Evolutionary conservation across 2,113 vertebrate genomes (phyloP).

Genomic region (Cinclus cinclus): DNA sequence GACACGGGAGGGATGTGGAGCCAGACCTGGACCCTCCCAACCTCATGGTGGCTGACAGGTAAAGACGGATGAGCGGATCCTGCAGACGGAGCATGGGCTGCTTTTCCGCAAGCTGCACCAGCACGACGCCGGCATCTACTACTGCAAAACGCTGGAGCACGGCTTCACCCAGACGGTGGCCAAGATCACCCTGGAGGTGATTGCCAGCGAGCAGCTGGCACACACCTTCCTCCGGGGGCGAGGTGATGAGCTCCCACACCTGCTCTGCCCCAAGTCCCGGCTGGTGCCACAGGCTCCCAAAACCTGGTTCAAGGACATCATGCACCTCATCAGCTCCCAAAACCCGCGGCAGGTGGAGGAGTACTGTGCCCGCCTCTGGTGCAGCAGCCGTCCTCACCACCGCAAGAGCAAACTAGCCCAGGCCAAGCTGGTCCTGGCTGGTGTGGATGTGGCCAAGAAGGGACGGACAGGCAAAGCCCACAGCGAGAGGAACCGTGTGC

Average conservation of each 20-base stretch:
- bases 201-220: conserved; percentile 78
- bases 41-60: conserved; percentile 63
- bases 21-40: neutral
- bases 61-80: conserved; percentile 86
- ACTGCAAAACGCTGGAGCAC: conserved; percentile 85
- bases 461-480: conserved; percentile 75
- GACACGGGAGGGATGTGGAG: accelerated
- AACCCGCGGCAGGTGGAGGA: conserved; percentile 84
- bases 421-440: conserved; percentile 80
- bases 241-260: neutral
- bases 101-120: conserved; percentile 85
- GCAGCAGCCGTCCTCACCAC: conserved; percentile 75
- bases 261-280: conserved; percentile 26
- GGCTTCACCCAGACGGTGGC: conserved; percentile 86
- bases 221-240: conserved; percentile 69
- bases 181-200: conserved; percentile 81
- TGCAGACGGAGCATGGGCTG: conserved; percentile 84
- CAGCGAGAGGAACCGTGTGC: conserved; percentile 82
- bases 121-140: conserved; percentile 82
- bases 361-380: conserved; percentile 91
- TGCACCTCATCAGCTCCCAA: conserved; percentile 87
- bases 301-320: conserved; percentile 91
- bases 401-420: conserved; percentile 84
- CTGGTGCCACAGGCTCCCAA: conserved; percentile 63
- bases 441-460: conserved; percentile 80